Evolutionary conservation across 2,888 invertebrate genomes (phyloP), one percentile per base, ranked within the genome.

Genomic region (Xylota sylvarum): DNA sequence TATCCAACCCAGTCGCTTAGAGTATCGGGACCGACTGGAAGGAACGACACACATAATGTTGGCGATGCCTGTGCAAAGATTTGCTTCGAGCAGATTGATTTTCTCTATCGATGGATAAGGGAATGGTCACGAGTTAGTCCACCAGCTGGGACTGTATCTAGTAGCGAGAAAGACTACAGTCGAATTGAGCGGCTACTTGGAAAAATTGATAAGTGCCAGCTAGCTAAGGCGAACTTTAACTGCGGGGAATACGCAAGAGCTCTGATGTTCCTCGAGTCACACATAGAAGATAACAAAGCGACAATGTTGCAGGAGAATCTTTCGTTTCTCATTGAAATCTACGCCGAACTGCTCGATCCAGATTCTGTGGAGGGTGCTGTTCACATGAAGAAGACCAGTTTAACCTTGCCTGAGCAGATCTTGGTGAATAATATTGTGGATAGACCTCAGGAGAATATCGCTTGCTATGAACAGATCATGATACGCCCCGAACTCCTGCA

Each of bases 301-400:
- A 90, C 92, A 0, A 92, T 93, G 12, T 91, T 95, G 87, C 94
- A 95, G 84, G 94, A 94, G 7, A 94, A 95, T 88, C 91, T 96
- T 58, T 94, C 95, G 0, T 94, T 95, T 88, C 90, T 96, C 37
- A 95, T 95, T 0, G 96, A 97, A 93, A 95, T 98, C 89, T 98
- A 98, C 91, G 96, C 97, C 0, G 94, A 96, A 82, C 92, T 99
- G 85, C 96, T 97, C 91, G 98, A 99, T 91, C 95, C 97, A 0
- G 98, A 99, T 92, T 97, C 97, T 9, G 96, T 98, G 0, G 95
- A 96, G 88, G 98, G 96, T 7, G 95, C 96, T 7, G 94, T 96
- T 65, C 96, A 96, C 12, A 94, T 97, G 88, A 95, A 97, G 90
- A 94, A 95, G 74, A 94, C 94, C 0, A 95, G 96, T 89, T 96